Base-by-base conservation (phyloP, 2,113 vertebrate species). In the Thermophis baileyi region DNA sequence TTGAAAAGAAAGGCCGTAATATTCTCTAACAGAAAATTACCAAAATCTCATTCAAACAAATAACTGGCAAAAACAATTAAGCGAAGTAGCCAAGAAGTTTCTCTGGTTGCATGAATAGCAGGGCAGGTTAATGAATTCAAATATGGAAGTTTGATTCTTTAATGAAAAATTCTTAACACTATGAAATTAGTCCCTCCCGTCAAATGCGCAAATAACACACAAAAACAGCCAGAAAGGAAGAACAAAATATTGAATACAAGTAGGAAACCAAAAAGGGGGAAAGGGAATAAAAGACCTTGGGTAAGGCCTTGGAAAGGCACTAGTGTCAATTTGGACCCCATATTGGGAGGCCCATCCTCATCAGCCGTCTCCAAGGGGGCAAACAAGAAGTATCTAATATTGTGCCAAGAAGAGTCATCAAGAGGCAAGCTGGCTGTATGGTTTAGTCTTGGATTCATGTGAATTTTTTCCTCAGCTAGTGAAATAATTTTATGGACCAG, bases 151-250 rank as follows among this genome's bases (percentile, higher is more conserved):
- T 53, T 90, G 54, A 94, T 91, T 89, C 85, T 88, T 92, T 90
- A 88, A 91, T 95, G 14, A 74, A 96, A 90, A 94, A 94, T 0
- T 81, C 30, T 92, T 95, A 97, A 91, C 93, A 49, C 95, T 97
- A 96, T 25, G 88, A 89, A 94, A 27, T 20, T 95, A 90, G 92
- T 30, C 94, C 91, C 18, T 55, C 93, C 93, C 92, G 92, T 30
- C 14, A 27, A 44, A 90, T 24, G 89, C 89, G 96, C 94, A 94
- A 22, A 0, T 0, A 96, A 54, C 96, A 95, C 94, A 95, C 81
- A 90, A 51, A 95, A 94, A 86, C n/a, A 27, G 51, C n/a, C 88
- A 94, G 93, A 60, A 93, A 93, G 94, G 95, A 92, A 90, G 81
- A 74, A 53, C 0, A 87, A 35, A 94, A 54, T 91, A 96, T 49